Base-by-base conservation (phyloP, 2,797 vertebrate genomes). In the Molossus molossus region DNA sequence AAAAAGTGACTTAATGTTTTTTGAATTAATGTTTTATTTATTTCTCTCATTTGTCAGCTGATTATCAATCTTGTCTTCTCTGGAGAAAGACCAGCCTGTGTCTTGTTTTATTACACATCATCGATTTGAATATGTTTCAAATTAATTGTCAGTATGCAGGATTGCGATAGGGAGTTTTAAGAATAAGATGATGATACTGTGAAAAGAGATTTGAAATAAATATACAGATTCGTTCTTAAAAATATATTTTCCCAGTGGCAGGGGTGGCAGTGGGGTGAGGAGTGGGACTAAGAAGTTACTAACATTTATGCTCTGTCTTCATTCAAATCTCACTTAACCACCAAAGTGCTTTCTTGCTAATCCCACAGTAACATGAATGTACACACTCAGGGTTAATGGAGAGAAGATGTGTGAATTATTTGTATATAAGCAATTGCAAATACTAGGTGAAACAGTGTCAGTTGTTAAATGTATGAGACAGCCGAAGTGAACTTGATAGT, bases 181-280 rank as follows among this genome's bases (percentile, higher is more conserved):
- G 58, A 89, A 29, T 50, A 87, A 69, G 33, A 72, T n/a, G 27
- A 62, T n/a, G n/a, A 25, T 13, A 53, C 0, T 81, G 10, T 81
- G 75, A 88, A 94, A 76, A 76, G 11, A 94, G 25, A 89, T 76
- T 90, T 65, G 62, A 72, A 85, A 86, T 76, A 81, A 86, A 91
- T 55, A 33, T 76, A 48, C 12, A 93, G 23, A 37, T 87, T 12
- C 57, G 37, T 65, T 82, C 62, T 60, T 40, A 80, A 94, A 85
- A 25, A 45, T 70, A 10, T 55, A 60, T 60, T 70, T 82, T 81
- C 89, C 20, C 12, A 62, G 29, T 79, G 53, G 33, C 25, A 69
- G 25, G 15, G 45, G 20, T 33, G 9, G 25, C 10, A 48, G 2
- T 8, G 23, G 11, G 58, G 6, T 45, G 15, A 15, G 17, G 50